Conservation (phyloP, 2,113 vertebrate genomes). For the Orientallactaga bullata region DNA sequence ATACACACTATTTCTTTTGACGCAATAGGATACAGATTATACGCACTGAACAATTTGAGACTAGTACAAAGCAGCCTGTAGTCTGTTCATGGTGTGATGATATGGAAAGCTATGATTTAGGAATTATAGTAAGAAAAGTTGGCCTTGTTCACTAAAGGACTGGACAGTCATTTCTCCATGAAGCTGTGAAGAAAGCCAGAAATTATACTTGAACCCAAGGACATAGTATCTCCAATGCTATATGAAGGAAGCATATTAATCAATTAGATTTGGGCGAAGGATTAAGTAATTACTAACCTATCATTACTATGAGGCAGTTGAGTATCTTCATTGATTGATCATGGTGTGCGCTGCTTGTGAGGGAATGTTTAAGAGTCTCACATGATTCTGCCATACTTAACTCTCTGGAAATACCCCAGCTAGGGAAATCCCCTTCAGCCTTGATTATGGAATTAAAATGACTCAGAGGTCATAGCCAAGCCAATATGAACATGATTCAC, state of each 20-base stretch:
- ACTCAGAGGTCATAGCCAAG: not conserved
- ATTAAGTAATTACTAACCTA: too few relatives aligned
- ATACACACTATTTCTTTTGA: not conserved
- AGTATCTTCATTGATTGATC: slow-evolving; percentile 9
- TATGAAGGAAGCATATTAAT: too few relatives aligned
- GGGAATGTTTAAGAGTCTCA: not conserved
- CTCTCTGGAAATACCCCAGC: not conserved
- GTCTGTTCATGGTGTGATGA: not conserved
- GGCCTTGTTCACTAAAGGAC: not conserved
- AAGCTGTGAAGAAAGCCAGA: slow-evolving; percentile 3
- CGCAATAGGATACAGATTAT: not conserved
- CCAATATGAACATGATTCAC: not conserved
- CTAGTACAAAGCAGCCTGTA: not conserved
- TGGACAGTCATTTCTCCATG: not conserved
- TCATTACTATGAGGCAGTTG: too few relatives aligned
- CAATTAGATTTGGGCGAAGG: too few relatives aligned
- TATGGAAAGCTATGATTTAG: not conserved
- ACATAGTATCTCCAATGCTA: not conserved
- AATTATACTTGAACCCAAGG: not conserved
- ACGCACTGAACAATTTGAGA: not conserved
- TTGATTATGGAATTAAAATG: slow-evolving; percentile 37
- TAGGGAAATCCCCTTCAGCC: not conserved
- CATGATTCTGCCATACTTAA: slow-evolving; percentile 9
- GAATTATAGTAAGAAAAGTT: not conserved
- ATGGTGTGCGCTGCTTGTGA: not conserved